Conservation (phyloP, 2,888 invertebrate genomes). For the Sarcophaga caerulescens region DNA sequence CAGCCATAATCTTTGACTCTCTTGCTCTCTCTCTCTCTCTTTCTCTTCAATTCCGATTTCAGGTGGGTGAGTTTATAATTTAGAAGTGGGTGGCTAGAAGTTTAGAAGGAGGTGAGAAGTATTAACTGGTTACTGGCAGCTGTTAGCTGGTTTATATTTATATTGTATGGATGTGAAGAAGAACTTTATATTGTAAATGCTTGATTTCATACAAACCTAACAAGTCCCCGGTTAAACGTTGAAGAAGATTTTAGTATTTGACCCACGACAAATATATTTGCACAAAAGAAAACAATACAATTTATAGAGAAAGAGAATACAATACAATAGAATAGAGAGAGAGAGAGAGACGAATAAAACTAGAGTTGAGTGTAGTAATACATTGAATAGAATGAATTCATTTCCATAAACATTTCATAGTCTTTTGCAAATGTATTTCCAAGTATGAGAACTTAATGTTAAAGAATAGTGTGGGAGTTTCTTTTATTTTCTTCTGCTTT, state of each 20-base stretch:
- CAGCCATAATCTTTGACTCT: neutral
- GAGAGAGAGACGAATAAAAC: neutral
- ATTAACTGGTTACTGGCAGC: constrained; percentile 42
- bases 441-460: neutral
- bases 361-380: neutral
- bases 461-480: neutral
- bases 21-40: neutral
- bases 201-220: constrained; percentile 56
- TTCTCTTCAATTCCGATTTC: neutral
- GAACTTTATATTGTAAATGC: constrained; percentile 42
- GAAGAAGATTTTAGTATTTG: constrained; percentile 50
- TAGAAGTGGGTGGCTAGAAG: neutral
- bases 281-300: constrained; percentile 28
- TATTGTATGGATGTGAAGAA: neutral
- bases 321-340: constrained; percentile 21
- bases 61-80: neutral
- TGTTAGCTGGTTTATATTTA: neutral
- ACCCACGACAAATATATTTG: constrained; percentile 55
- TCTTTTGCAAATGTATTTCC: neutral
- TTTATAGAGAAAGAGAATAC: neutral
- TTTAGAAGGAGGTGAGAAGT: constrained; percentile 6
- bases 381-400: constrained; percentile 38
- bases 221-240: neutral
- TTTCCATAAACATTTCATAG: constrained; percentile 5
- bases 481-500: neutral